phyloP scores from a whole-genome alignment of 2,888 invertebrate species.

The Leptopilina syphax region DNA sequence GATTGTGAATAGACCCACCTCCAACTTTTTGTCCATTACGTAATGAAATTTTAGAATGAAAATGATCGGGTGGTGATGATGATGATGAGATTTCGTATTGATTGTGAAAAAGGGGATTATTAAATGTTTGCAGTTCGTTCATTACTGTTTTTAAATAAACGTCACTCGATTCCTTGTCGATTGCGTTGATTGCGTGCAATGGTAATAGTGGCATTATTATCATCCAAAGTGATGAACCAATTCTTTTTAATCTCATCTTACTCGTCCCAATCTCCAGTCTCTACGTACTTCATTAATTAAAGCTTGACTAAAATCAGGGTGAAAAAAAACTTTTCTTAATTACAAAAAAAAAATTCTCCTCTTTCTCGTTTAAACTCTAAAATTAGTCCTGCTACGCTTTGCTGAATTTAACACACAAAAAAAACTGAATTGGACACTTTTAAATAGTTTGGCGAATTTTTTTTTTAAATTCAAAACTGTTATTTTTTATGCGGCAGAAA shows the following conservation, averaged over 20 bases:
- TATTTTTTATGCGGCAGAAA: not conserved
- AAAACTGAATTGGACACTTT: too few species aligned
- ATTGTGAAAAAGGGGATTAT: slow-evolving; percentile 55
- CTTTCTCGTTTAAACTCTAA: not conserved
- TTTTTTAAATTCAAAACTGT: too few species aligned
- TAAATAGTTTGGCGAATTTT: too few species aligned
- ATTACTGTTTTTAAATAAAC: slow-evolving; percentile 68
- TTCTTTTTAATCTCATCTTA: slow-evolving; percentile 32
- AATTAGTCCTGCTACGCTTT: too few species aligned
- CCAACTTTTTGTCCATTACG: slow-evolving; percentile 32
- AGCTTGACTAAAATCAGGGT: not conserved
- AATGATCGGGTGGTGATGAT: too few species aligned
- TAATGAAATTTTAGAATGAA: slow-evolving; percentile 1
- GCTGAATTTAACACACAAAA: too few species aligned
- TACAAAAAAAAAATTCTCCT: not conserved
- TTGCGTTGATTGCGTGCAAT: slow-evolving; percentile 27
- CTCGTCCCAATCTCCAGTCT: not conserved
- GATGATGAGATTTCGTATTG: slow-evolving; percentile 30
- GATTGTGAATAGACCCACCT: slow-evolving; percentile 29
- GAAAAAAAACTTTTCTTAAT: not conserved
- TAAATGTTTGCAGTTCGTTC: slow-evolving; percentile 64
- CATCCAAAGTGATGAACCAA: slow-evolving; percentile 20
- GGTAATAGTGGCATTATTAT: slow-evolving; percentile 26
- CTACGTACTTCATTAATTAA: slow-evolving; percentile 18
- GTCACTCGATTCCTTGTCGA: slow-evolving; percentile 64